Base-by-base conservation (phyloP, 2,888 invertebrate genomes). In the Apodemia hepburni region DNA sequence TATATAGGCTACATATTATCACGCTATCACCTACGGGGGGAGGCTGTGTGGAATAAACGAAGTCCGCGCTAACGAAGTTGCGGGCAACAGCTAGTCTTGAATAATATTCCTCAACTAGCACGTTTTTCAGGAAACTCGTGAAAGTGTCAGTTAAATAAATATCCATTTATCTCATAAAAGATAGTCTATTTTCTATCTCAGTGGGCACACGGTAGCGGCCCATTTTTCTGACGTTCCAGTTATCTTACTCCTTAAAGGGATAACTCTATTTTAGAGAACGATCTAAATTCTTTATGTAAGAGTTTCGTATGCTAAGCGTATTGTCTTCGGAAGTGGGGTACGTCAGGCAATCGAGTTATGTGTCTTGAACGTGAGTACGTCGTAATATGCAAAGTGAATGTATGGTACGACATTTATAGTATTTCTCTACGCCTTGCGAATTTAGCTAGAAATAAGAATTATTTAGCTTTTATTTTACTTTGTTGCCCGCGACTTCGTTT, bases 271-370 rank as follows among this genome's bases (percentile, higher is more conserved):
- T 66, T 35, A 62, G 61, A 65, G 29, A 54, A 29, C 61, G 47
- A 49, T 58, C 66, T 63, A 61, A 71, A 71, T 66, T 68, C 67
- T 69, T 70, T 66, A 67, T 62, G 62, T 64, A 42, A 51, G 63
- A 65, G 61, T 67, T 69, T 69, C 68, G 65, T 70, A 71, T 70
- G 70, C 70, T 68, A 69, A 71, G 64, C 65, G 61, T 64, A 61
- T 54, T 65, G 67, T 65, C 63, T 66, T 57, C 29, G 29, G 29
- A 15, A 57, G 42, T 38, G 54, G 58, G 47, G 61, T 65, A 64
- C 62, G 60, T 60, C 60, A 38, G 59, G 58, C 66, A 65, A 68
- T 66, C 60, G 61, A 60, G 65, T 68, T 67, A 65, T 29, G 38
- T 17, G 35, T 42, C 18, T 57, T 29, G 54, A 15, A 57, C 54